phyloP scores from a whole-genome alignment of 2,888 invertebrate species.

The Coenonympha glycerion region DNA sequence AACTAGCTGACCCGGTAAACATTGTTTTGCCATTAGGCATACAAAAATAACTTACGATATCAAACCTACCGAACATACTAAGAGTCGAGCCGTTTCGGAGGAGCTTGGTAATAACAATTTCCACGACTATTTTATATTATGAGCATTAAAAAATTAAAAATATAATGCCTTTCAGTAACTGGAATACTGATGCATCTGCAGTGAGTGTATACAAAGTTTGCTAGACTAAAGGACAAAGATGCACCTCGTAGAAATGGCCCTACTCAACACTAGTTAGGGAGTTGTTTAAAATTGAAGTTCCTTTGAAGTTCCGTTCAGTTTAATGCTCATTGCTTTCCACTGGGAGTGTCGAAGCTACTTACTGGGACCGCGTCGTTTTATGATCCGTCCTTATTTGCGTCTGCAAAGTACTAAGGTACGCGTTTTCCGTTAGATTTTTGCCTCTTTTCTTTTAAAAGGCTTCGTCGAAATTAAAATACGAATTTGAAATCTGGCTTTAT shows the following conservation, averaged over 20 bases:
- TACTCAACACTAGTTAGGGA: conserved; percentile 25
- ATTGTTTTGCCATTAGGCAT: no score
- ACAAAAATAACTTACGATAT: no score
- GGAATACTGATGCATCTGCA: no score
- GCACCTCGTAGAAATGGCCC: neutral
- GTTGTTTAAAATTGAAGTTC: conserved; percentile 33
- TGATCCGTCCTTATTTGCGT: conserved; percentile 34
- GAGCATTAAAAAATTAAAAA: no score
- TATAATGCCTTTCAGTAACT: no score
- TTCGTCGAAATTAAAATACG: conserved; percentile 22
- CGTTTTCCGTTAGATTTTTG: conserved; percentile 27
- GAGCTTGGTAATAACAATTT: no score
- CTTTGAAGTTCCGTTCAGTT: conserved; percentile 32
- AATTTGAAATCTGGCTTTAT: conserved; percentile 14
- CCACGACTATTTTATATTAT: no score
- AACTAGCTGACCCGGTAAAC: no score
- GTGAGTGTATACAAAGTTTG: no score
- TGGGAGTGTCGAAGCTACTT: conserved; percentile 34
- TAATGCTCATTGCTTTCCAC: conserved; percentile 31
- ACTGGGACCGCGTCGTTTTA: conserved; percentile 36
- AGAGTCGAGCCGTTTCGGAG: no score
- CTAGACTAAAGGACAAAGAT: no score
- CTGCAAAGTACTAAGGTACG: conserved; percentile 29
- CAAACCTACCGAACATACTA: no score
- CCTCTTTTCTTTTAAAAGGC: conserved; percentile 23